These are phyloP conservation scores for Thysanoteuthis rhombus DNA, from an alignment of 2,888 invertebrate genomes.

Conservation along the genomic window DNA sequence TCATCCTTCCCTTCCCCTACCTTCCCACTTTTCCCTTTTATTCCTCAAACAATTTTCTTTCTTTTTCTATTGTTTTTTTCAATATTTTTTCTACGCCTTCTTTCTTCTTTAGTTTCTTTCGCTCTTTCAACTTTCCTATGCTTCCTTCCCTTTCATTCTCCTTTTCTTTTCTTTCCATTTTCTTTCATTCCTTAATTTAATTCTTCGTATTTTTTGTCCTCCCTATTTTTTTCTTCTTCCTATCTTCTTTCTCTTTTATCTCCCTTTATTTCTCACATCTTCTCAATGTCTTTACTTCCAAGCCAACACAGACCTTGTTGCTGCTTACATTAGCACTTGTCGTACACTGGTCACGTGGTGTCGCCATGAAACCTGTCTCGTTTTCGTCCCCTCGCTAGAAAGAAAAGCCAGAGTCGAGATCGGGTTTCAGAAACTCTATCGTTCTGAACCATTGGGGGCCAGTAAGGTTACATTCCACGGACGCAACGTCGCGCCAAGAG, in stretches of 20 bases:
- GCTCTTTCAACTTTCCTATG: no score
- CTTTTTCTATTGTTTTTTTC: neutral
- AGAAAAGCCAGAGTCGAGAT: neutral
- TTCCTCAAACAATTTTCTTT: neutral
- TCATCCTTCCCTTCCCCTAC: neutral
- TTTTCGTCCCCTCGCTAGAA: neutral
- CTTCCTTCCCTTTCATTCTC: no score
- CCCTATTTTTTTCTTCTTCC: neutral
- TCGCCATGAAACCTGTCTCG: neutral
- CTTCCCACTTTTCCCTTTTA: neutral
- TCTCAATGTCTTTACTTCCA: neutral
- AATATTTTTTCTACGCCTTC: no score
- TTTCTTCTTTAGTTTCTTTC: no score
- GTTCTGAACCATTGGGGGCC: conserved; percentile 1
- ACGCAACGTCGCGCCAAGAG: neutral
- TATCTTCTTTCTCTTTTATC: rapidly evolving
- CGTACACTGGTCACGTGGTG: neutral
- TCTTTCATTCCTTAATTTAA: neutral
- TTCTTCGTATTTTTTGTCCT: neutral
- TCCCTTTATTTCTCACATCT: neutral
- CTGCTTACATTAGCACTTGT: neutral
- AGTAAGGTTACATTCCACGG: neutral
- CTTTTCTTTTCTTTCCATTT: neutral
- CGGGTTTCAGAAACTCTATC: neutral
- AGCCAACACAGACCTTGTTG: neutral